Base-by-base conservation (phyloP, 2,797 vertebrate genomes). In the Cygnus olor region DNA sequence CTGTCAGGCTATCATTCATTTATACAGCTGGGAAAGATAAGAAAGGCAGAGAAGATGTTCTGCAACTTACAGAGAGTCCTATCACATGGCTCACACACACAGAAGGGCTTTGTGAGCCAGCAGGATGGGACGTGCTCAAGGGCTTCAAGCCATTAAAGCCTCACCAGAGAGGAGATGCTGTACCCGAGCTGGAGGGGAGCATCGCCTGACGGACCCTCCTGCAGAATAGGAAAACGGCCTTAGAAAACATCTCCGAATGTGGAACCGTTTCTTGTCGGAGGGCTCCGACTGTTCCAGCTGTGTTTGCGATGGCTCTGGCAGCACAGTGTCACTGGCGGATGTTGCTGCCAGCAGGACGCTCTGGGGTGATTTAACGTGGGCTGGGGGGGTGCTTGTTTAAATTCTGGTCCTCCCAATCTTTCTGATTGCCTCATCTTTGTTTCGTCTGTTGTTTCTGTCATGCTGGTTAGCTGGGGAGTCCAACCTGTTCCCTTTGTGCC, bases 181-280 rank as follows among this genome's bases (percentile, higher is more conserved):
- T 4, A 10, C 56, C 80, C 40, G 58, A 65, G 49, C 17, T 57
- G 70, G 18, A 90, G 45, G 14, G 11, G 9, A 65, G 54, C 1
- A 0, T 5, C 40, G 30, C 14, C 47, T 58, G 27, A 34, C 2
- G 34, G 49, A 82, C 1, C 40, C 32, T 34, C 20, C 0, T 24
- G 64, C 40, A 74, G 51, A 65, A 45, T 0, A 74, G n/a, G 20
- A 44, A 63, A 63, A 34, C 2, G 2, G 5, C 25, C 47, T 57
- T 28, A 45, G 34, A 42, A 89, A 90, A 73, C 44, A 63, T 9
- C 47, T 69, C 40, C 71, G 54, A 83, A 42, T 1, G 6, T 14
- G 14, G 10, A 47, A 25, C 6, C 14, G 36, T 30, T 90, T 56
- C 76, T 72, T 24, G 2, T 0, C 14, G 20, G 3, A 4, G 18